These are phyloP conservation scores for Macrostomum lignano DNA, from an alignment of 1,140 invertebrate genomes.

Conservation along the genomic window DNA sequence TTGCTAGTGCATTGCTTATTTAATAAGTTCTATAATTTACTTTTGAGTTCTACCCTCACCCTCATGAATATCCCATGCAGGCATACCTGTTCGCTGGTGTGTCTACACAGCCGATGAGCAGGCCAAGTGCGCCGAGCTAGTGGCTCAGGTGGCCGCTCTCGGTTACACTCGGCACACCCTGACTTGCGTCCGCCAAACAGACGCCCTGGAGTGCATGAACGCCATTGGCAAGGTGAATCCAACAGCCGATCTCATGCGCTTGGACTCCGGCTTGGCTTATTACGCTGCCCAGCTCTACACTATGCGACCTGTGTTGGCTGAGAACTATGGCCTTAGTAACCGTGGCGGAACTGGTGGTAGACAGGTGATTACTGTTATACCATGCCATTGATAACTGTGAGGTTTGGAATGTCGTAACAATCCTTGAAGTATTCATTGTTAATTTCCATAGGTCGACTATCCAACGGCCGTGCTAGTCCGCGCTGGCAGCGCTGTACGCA, in stretches of 20 bases:
- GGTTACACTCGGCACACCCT: too few relatives aligned
- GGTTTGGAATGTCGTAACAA: background rate
- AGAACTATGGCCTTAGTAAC: slow-evolving; percentile 2
- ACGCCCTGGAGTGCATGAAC: slow-evolving; percentile 63
- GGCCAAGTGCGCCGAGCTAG: too few relatives aligned
- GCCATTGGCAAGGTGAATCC: slow-evolving; percentile 35
- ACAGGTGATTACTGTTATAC: background rate
- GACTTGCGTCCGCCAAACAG: slow-evolving; percentile 56
- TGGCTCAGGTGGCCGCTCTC: too few relatives aligned
- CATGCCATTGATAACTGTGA: background rate
- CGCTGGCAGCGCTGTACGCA: background rate
- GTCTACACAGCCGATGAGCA: too few relatives aligned
- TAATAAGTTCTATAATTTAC: too few relatives aligned
- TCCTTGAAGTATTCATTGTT: too few relatives aligned
- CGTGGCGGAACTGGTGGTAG: background rate
- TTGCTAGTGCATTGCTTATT: too few relatives aligned
- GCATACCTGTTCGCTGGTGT: too few relatives aligned
- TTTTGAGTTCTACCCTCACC: too few relatives aligned
- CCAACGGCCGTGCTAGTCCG: background rate
- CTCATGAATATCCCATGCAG: too few relatives aligned
- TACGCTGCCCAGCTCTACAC: slow-evolving; percentile 3
- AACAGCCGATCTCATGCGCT: slow-evolving; percentile 31
- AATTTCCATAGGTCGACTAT: too few relatives aligned
- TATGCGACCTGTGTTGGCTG: background rate
- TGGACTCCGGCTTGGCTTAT: slow-evolving; percentile 16